phyloP scores from a whole-genome alignment of 2,888 invertebrate genomes.

The Stenoptilia bipunctidactyla region DNA sequence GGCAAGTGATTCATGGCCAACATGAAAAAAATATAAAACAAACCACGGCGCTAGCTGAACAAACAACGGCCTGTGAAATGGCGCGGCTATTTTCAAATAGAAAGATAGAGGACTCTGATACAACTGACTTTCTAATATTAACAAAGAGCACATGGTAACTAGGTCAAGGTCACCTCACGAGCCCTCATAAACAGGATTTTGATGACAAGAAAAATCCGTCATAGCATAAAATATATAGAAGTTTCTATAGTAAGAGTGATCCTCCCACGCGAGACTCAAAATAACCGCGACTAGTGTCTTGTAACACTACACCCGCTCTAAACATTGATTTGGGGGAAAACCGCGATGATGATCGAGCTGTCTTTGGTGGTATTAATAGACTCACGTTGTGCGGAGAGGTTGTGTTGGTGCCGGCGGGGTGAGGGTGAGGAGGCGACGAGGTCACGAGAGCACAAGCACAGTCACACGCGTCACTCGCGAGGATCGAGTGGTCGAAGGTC shows the following conservation, averaged over 20 bases:
- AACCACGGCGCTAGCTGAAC: neutral
- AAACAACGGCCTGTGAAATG: neutral
- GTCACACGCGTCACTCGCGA: slow-evolving; percentile 60
- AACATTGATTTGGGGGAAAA: slow-evolving; percentile 38
- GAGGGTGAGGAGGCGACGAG: neutral
- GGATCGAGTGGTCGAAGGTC: slow-evolving; percentile 57
- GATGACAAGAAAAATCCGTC: no score
- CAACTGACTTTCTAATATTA: neutral
- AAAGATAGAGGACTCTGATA: neutral
- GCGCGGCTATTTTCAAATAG: slow-evolving; percentile 1
- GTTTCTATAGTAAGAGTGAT: no score
- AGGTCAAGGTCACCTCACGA: slow-evolving; percentile 58
- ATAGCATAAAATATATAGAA: no score
- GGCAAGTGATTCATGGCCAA: neutral
- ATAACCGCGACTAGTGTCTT: slow-evolving; percentile 55
- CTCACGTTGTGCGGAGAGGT: no score
- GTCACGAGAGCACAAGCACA: slow-evolving; percentile 38
- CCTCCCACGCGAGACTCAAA: slow-evolving; percentile 52
- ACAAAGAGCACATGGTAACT: slow-evolving; percentile 21
- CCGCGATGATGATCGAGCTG: slow-evolving; percentile 3
- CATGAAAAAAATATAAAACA: neutral
- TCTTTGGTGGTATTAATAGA: neutral
- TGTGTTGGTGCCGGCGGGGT: no score
- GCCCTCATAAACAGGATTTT: no score
- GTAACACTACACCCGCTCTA: slow-evolving; percentile 56